phyloP scores from a whole-genome alignment of 2,113 vertebrate species.

The Nothobranchius furzeri region DNA sequence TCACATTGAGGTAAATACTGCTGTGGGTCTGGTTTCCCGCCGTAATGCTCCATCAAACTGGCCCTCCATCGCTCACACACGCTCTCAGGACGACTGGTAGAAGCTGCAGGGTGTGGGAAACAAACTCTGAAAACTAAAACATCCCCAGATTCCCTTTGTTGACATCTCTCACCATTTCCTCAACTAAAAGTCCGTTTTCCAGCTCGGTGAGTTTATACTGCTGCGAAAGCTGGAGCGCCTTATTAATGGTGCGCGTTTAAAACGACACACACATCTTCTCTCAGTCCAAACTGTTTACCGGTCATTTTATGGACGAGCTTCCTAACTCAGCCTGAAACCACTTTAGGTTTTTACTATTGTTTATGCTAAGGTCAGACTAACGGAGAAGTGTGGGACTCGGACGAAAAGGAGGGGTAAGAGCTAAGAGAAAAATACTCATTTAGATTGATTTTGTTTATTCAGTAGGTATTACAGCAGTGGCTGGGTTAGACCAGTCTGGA shows the following conservation, averaged over 20 bases:
- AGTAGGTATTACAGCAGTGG: not conserved
- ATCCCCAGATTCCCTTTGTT: not conserved
- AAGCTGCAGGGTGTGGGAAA: conserved; percentile 47
- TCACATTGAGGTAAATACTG: conserved; percentile 93
- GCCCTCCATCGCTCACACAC: conserved; percentile 92
- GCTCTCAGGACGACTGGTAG: conserved; percentile 78
- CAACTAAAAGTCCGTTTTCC: not conserved
- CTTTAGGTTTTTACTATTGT: conserved; percentile 49
- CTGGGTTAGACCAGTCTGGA: not conserved
- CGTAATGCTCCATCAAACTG: conserved; percentile 88
- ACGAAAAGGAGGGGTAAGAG: not conserved
- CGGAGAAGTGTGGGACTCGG: not conserved
- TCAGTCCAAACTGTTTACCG: conserved; percentile 54
- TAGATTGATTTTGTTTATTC: not conserved
- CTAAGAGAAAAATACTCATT: not conserved
- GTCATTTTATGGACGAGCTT: conserved; percentile 40
- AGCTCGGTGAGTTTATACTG: conserved; percentile 8
- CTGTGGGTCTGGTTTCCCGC: conserved; percentile 80
- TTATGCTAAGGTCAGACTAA: conserved; percentile 16
- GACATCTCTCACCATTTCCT: not conserved
- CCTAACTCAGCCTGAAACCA: conserved; percentile 25
- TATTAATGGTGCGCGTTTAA: conserved; percentile 31
- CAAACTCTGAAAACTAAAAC: not conserved
- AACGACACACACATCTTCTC: conserved; percentile 14
- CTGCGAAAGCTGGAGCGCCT: not conserved